phyloP scores from a whole-genome alignment of 2,113 vertebrate species.

The Camelus bactrianus region DNA sequence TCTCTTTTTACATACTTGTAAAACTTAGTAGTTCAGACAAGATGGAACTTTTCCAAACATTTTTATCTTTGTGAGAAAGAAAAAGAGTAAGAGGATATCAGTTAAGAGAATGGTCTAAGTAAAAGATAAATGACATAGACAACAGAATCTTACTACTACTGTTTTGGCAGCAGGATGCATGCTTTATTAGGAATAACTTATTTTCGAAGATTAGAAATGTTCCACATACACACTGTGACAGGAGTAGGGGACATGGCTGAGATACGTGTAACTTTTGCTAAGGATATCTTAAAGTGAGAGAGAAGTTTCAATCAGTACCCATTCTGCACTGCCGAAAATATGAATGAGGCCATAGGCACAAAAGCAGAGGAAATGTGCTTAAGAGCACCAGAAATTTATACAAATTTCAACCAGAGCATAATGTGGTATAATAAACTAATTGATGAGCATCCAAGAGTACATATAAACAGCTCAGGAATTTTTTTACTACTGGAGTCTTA shows the following conservation, averaged over 20 bases:
- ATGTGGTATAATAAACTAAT: neutral
- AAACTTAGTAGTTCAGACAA: neutral
- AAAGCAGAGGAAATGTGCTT: neutral
- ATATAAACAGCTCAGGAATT: neutral
- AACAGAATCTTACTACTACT: neutral
- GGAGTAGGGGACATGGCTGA: neutral
- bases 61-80: neutral
- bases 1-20: neutral
- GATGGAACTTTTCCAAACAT: neutral
- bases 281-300: neutral
- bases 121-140: neutral
- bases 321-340: neutral
- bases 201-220: neutral
- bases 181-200: neutral
- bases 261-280: neutral
- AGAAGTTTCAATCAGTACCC: neutral
- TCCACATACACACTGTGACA: neutral
- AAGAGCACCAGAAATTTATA: neutral
- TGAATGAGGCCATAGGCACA: neutral
- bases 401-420: neutral
- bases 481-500: constrained; percentile 15
- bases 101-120: neutral
- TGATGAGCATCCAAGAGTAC: neutral
- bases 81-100: neutral
- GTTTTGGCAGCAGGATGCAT: neutral